Percentiles rank a stretch among this genome's conserved stretches.
Evolutionary conservation across 2,797 vertebrate species (phyloP).

Genomic region (Picus viridis): DNA sequence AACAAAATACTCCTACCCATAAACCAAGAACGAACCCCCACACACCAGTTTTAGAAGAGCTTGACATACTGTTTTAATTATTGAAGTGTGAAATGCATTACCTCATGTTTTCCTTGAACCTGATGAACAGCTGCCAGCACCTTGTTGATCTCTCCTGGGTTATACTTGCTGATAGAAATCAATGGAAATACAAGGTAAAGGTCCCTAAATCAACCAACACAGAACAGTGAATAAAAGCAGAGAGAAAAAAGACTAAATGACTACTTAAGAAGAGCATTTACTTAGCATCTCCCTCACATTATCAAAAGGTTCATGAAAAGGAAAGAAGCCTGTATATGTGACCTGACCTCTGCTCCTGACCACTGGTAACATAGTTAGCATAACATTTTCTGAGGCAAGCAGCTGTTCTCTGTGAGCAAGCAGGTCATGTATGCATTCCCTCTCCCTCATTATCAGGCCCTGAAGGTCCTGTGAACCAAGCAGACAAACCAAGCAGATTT

Average conservation of each 20-base stretch:
- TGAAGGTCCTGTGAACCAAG: no score
- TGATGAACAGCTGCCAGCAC: neutral
- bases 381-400: neutral
- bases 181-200: neutral
- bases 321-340: rapidly evolving
- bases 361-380: rapidly evolving
- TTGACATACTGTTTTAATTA: neutral
- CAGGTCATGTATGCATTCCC: neutral
- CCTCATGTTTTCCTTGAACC: neutral
- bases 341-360: neutral
- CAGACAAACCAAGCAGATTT: no score
- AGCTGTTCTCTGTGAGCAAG: neutral
- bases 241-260: neutral
- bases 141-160: neutral
- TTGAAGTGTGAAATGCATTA: neutral
- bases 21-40: neutral
- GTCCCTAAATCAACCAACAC: neutral
- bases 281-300: neutral
- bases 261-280: neutral
- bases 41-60: neutral
- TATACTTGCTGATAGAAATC: neutral
- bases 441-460: neutral
- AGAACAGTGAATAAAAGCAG: neutral
- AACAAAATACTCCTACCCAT: neutral
- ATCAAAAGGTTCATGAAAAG: neutral